phyloP scores from a whole-genome alignment of 2,888 invertebrate species.

The Limulus polyphemus region DNA sequence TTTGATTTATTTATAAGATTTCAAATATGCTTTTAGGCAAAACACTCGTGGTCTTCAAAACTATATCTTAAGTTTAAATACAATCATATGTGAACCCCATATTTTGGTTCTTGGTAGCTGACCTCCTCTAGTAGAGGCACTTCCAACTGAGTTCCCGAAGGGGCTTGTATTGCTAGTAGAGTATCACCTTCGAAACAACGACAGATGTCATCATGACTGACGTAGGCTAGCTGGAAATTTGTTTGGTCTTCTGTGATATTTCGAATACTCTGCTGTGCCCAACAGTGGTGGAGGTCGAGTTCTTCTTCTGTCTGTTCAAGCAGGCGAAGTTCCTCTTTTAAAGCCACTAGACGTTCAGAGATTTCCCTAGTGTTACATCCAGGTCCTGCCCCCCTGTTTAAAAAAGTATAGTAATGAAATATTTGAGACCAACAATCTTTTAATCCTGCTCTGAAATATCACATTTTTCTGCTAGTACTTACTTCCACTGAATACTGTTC shows the following conservation, averaged over 20 bases:
- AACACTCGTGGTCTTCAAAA: too few species aligned
- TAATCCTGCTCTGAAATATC: too few species aligned
- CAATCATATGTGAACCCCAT: too few species aligned
- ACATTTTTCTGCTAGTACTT: conserved; percentile 36
- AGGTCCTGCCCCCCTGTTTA: conserved; percentile 55
- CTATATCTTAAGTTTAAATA: too few species aligned
- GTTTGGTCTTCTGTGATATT: conserved; percentile 61
- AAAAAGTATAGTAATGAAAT: not conserved
- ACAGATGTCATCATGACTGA: conserved; percentile 60
- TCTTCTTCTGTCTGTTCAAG: conserved; percentile 62
- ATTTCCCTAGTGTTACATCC: conserved; percentile 62
- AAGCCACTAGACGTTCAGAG: conserved; percentile 52
- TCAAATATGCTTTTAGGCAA: too few species aligned
- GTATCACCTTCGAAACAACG: conserved; percentile 53
- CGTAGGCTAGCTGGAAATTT: conserved; percentile 48
- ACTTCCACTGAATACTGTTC: conserved; percentile 93
- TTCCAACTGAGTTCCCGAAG: conserved; percentile 57
- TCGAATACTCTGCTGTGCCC: conserved; percentile 67
- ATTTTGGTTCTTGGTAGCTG: not conserved
- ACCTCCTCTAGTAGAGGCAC: conserved; percentile 44
- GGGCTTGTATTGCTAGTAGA: conserved; percentile 63
- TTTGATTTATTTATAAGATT: too few species aligned
- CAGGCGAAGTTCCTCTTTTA: conserved; percentile 61
- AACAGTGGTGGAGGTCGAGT: conserved; percentile 52
- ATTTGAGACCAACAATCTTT: too few species aligned